These are phyloP conservation scores for Temnothorax rugatulus DNA, from an alignment of 2,888 invertebrate genomes.

Conservation along the genomic window DNA sequence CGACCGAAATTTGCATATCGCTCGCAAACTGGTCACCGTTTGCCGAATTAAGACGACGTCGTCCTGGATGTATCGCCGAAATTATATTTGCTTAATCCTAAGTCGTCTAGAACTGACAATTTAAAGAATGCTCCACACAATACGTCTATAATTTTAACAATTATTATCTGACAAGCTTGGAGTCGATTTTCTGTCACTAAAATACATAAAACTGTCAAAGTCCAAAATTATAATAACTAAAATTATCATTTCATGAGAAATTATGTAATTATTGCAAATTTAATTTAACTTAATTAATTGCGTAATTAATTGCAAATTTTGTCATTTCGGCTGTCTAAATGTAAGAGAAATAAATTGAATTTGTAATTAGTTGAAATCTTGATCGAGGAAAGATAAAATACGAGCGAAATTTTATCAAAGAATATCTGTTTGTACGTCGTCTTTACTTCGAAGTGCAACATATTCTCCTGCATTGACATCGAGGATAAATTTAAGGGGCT, in stretches of 20 bases:
- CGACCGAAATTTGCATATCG: slow-evolving; percentile 31
- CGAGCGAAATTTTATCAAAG: not conserved
- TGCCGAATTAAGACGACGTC: slow-evolving; percentile 39
- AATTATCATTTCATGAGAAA: not conserved
- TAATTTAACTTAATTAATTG: not conserved
- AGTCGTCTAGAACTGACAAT: not conserved
- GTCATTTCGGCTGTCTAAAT: not conserved
- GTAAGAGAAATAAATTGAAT: not conserved
- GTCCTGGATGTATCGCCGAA: not conserved
- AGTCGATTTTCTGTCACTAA: not conserved
- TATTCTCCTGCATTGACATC: not conserved
- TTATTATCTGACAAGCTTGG: not conserved
- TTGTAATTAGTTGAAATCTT: not conserved
- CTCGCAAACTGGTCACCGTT: slow-evolving; percentile 8
- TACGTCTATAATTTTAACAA: slow-evolving; percentile 2
- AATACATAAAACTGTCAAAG: not conserved
- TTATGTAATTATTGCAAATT: not conserved
- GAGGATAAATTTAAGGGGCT: slow-evolving; percentile 29
- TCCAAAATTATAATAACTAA: not conserved
- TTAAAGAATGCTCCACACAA: not conserved
- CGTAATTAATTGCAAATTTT: not conserved
- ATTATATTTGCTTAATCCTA: not conserved
- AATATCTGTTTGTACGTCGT: not conserved
- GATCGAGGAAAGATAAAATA: not conserved
- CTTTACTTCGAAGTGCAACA: not conserved